Conservation (phyloP, 2,888 invertebrate genomes). For the Dexiosoma caninum region DNA sequence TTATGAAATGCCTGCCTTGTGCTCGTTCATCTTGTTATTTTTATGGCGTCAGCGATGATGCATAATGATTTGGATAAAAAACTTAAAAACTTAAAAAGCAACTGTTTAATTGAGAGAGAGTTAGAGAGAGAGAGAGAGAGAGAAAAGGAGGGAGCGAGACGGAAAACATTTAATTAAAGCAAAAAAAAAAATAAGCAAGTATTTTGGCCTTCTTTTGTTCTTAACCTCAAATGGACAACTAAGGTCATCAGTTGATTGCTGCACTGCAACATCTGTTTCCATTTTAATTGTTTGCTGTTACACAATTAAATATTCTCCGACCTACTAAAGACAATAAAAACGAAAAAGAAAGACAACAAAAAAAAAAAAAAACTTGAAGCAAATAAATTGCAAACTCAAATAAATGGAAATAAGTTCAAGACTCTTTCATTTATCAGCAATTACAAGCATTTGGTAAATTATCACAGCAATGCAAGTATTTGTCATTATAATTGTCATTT, state of each 20-base stretch:
- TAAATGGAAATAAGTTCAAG: constrained; percentile 14
- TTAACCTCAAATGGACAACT: background rate
- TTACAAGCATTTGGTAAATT: constrained; percentile 6
- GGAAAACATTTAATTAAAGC: too few species aligned
- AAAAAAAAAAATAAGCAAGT: too few species aligned
- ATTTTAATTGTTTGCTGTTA: background rate
- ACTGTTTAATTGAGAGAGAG: too few species aligned
- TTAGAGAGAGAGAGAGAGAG: too few species aligned
- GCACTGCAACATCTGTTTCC: background rate
- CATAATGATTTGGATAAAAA: too few species aligned
- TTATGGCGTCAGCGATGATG: too few species aligned
- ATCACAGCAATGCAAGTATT: constrained; percentile 24
- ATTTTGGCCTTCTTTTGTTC: background rate
- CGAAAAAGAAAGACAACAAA: too few species aligned
- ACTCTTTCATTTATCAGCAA: constrained; percentile 6
- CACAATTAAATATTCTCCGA: background rate
- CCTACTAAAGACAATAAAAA: background rate
- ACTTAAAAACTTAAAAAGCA: too few species aligned
- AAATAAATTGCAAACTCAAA: constrained; percentile 11
- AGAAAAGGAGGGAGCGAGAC: too few species aligned
- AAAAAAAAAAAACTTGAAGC: background rate
- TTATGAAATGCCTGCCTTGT: too few species aligned
- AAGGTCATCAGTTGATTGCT: background rate
- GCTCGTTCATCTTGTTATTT: too few species aligned
- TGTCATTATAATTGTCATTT: constrained; percentile 34